Conservation (phyloP, 1,140 invertebrate genomes). For the Listronotus bonariensis region DNA sequence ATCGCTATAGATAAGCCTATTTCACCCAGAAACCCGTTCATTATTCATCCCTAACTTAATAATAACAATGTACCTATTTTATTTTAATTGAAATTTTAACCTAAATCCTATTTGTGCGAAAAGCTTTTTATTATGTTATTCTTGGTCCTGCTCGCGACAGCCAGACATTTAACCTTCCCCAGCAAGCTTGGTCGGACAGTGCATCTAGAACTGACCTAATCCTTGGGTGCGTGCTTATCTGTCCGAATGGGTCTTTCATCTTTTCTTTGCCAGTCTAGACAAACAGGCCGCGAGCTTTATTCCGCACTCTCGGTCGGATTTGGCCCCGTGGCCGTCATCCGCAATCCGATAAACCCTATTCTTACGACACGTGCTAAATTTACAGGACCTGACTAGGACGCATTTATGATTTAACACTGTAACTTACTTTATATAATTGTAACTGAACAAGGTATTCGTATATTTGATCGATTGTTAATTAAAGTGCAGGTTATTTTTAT, state of each 20-base stretch:
- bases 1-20: too few relatives aligned
- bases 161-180: too few relatives aligned
- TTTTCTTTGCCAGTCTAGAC: conserved; percentile 42
- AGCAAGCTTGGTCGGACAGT: neutral
- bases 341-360: conserved; percentile 37
- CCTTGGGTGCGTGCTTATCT: conserved; percentile 46
- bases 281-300: conserved; percentile 33
- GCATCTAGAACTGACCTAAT: conserved; percentile 36
- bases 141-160: too few relatives aligned
- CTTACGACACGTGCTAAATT: conserved; percentile 31
- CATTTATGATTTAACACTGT: neutral
- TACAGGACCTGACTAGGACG: conserved; percentile 2
- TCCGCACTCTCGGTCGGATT: conserved; percentile 22
- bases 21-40: too few relatives aligned
- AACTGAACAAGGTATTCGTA: neutral
- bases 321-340: conserved; percentile 27
- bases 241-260: conserved; percentile 44
- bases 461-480: too few relatives aligned
- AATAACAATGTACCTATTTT: too few relatives aligned
- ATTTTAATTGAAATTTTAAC: too few relatives aligned
- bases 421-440: neutral
- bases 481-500: too few relatives aligned
- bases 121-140: too few relatives aligned
- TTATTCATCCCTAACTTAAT: too few relatives aligned
- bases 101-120: too few relatives aligned